Evolutionary conservation across 2,113 vertebrate species (phyloP), one percentile per base, ranked within the genome.

Genomic region (Gobio gobio): DNA sequence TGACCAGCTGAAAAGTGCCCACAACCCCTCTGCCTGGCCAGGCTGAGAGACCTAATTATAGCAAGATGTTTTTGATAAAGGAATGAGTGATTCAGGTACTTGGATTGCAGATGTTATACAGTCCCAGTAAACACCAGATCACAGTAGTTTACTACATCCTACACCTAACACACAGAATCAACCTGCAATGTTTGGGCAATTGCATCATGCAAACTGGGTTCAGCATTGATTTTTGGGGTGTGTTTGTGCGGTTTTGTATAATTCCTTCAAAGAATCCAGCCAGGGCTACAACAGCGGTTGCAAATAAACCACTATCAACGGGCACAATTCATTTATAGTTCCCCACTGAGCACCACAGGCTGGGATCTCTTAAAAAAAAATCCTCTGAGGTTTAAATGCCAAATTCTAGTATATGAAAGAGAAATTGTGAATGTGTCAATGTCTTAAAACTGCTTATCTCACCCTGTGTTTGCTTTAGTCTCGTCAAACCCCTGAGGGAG

Each of bases 401-500:
- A 22, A 72, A 72, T 13, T n/a, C 2, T 47, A 24, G 10, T 24
- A 47, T 26, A 74, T 74, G 70, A 47, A 74, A 47, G 43, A 24
- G 22, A 24, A 74, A 26, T 74, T 16, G 5, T 47, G 22, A 24
- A 74, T 74, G 22, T 36, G 29, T 56, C 18, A 8, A 56, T 56
- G 18, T 76, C 10, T 51, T 49, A 20, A n/a, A n/a, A 16, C 20
- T 2, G 10, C 16, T n/a, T 79, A n/a, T 79, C 63, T 58, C 24
- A 33, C 68, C 22, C 54, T 64, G 40, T 73, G 4, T 64, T 68
- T 43, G 56, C 61, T 3, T 84, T 89, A 97, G 96, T 97, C 96
- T 80, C 93, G 96, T 49, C 96, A 97, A 93, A 97, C 96, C 16
- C 96, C 96, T 0, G 96, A 97, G 90, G 96, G 96, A 1, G 96